Percentiles rank a stretch among this genome's conserved stretches.
phyloP scores from a whole-genome alignment of 2,113 vertebrate genomes.

The Ceuthmochares aereus region DNA sequence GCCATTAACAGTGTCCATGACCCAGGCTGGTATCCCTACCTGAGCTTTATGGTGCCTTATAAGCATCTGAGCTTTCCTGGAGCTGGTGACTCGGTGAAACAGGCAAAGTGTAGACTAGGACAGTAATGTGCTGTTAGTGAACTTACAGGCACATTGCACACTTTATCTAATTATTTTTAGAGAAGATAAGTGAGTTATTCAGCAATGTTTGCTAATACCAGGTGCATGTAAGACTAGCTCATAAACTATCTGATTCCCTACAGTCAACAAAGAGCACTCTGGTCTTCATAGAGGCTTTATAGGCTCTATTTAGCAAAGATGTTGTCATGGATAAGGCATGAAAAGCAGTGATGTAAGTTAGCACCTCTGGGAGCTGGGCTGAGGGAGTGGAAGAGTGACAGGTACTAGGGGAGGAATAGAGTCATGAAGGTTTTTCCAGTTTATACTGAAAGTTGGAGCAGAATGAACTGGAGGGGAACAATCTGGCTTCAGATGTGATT shows the following conservation, averaged over 20 bases:
- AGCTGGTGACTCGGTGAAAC: not conserved
- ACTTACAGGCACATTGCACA: not conserved
- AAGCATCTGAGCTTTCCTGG: not conserved
- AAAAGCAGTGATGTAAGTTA: not conserved
- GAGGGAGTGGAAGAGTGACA: not conserved
- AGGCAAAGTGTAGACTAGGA: not conserved
- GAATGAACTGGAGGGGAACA: not conserved
- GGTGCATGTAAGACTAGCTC: not conserved
- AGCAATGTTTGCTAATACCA: not conserved
- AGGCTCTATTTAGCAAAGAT: not conserved
- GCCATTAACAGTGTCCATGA: not conserved
- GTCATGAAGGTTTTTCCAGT: not conserved
- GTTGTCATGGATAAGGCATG: not conserved
- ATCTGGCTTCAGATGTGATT: not conserved
- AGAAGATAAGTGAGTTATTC: not conserved
- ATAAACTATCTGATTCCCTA: not conserved
- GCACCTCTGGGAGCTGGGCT: not conserved
- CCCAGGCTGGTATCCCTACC: not conserved
- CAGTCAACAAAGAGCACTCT: not conserved
- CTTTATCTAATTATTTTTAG: not conserved
- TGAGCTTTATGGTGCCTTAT: not conserved
- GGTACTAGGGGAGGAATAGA: not conserved
- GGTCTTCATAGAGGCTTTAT: not conserved
- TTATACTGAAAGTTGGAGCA: not conserved
- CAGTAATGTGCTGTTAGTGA: not conserved